Percentiles rank a stretch among this genome's conserved stretches.
These are phyloP conservation scores for Ranitomeya imitator DNA, from an alignment of 2,113 vertebrate species.

Conservation along the genomic window DNA sequence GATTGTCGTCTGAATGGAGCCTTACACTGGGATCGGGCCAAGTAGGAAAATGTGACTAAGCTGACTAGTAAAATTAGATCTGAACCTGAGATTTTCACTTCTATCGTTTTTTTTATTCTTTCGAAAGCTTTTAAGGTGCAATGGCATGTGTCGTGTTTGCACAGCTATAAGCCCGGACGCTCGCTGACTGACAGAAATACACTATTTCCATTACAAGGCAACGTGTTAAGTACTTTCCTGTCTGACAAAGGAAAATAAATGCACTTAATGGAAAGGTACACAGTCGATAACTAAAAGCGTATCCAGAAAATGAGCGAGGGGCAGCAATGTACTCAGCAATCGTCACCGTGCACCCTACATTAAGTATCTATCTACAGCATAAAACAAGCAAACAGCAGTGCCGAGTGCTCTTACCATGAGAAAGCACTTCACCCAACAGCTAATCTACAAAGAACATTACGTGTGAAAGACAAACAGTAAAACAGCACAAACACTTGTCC, in stretches of 20 bases:
- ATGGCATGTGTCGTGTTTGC: neutral
- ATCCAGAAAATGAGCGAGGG: neutral
- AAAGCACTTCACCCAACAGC: neutral
- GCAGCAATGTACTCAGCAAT: neutral
- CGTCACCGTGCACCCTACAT: neutral
- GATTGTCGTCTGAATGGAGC: too few relatives aligned
- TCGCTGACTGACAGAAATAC: neutral
- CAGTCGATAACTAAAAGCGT: neutral
- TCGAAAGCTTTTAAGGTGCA: neutral
- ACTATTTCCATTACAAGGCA: neutral
- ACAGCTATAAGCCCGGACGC: neutral
- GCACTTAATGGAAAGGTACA: slow-evolving; percentile 26
- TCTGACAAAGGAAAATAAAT: neutral
- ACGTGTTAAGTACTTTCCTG: neutral
- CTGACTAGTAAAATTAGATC: too few relatives aligned
- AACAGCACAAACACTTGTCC: neutral
- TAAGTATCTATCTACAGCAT: neutral
- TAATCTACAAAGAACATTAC: neutral
- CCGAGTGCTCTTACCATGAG: neutral
- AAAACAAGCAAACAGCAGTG: neutral
- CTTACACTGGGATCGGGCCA: neutral
- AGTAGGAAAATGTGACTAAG: neutral
- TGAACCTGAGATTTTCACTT: neutral
- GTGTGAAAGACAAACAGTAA: neutral
- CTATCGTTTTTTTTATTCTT: neutral